Base-by-base conservation (phyloP, 2,888 invertebrate genomes). In the Acleris cristana region DNA sequence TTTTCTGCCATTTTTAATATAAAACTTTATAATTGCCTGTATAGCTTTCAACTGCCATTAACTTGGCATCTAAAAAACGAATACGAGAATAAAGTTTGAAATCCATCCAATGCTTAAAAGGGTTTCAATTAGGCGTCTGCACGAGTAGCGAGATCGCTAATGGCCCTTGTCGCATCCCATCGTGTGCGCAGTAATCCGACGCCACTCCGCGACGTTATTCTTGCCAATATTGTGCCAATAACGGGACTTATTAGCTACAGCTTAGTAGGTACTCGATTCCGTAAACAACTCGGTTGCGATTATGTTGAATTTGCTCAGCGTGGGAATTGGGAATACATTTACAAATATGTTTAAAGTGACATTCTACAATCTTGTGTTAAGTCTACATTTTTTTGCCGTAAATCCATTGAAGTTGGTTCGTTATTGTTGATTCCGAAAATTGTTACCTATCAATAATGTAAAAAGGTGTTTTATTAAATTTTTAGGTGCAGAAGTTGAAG, bases 161-260 rank as follows among this genome's bases (percentile, higher is more conserved):
- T 44, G 44, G 56, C 56, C 34, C 44, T 23, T 8, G 16, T 53
- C 26, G 7, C n/a, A 30, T n/a, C 23, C 7, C 53, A 6, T 14
- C 56, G 8, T 23, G 40, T 44, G 44, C 44, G 19, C 40, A 16
- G 56, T 44, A 45, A 56, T n/a, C 56, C 34, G 56, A 56, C 44
- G 16, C 44, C 40, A 40, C 56, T 56, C 56, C 12, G 34, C 10
- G 56, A 56, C 40, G 40, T 40, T 55, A 16, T 56, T 44, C n/a
- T 44, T 19, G 44, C 23, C 56, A 21, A 56, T 56, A 56, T 21
- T 23, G 16, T 21, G 40, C 21, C 12, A 23, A 16, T 40, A 48
- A 48, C 18, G n/a, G 16, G 18, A 48, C 48, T n/a, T n/a, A n/a
- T n/a, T 48, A 16, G 18, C 48, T 48, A 18, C 16, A n/a, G 48